Evolutionary conservation across 2,113 vertebrate species (phyloP).

Genomic region (Stictonetta naevosa): DNA sequence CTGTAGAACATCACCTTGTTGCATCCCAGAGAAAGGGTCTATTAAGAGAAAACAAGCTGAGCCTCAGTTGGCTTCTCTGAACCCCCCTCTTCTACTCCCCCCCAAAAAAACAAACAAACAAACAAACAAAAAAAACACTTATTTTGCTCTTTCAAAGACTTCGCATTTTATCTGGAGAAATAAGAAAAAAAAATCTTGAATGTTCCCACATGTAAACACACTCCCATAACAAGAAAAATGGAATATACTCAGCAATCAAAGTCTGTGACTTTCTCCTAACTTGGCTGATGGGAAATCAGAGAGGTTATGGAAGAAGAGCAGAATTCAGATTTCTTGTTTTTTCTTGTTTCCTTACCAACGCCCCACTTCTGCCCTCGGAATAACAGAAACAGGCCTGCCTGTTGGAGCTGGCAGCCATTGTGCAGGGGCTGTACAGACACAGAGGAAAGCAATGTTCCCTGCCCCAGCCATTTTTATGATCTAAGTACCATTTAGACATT

Average conservation of each 20-base stretch:
- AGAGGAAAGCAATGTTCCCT: not conserved
- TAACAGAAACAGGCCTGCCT: not conserved
- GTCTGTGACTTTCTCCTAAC: not conserved
- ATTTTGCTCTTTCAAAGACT: not conserved
- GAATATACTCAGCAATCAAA: not conserved
- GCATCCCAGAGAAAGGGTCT: not conserved
- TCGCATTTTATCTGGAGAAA: not conserved
- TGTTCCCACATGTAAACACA: not conserved
- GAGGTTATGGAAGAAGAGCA: not conserved
- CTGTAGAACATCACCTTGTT: not conserved
- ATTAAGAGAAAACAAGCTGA: not conserved
- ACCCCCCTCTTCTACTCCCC: too few species aligned
- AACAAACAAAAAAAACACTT: not conserved
- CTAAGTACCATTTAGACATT: not conserved
- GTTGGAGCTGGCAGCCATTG: not conserved
- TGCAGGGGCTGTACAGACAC: rapidly evolving
- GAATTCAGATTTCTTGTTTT: not conserved
- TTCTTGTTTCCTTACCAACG: not conserved
- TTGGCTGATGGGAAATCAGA: not conserved
- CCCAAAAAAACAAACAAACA: not conserved
- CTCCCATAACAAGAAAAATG: not conserved
- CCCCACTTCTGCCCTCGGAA: rapidly evolving
- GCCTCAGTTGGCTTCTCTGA: not conserved
- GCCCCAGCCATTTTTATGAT: not conserved
- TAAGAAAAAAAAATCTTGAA: not conserved